Base-by-base conservation (phyloP, 2,113 vertebrate genomes). In the Colius striatus region DNA sequence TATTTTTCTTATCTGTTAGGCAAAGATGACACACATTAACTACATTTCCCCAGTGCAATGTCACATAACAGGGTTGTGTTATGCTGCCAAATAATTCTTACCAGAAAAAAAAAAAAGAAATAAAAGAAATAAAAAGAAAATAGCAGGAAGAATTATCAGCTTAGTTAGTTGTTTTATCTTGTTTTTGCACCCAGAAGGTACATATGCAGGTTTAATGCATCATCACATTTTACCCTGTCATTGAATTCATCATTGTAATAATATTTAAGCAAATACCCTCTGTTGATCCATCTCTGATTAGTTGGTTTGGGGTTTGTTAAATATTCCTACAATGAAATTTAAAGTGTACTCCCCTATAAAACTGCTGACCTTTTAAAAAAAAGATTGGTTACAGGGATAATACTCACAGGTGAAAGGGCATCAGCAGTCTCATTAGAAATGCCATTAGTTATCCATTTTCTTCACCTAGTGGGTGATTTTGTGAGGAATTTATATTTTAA, bases 1-100 rank as follows among this genome's bases (percentile, higher is more conserved):
- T 27, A 71, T 1, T 0, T 47, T 83, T 91, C 38, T 65, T 83
- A 76, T 96, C 77, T 85, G 50, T 23, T 54, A 45, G 17, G 57
- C 61, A 87, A 89, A 89, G 50, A 38, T 78, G 77, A 57, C 47
- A 85, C 43, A 43, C 22, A 57, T 79, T 89, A 85, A n/a, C 45
- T 85, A 54, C n/a, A 62, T 61, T 18, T 91, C 50, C 41, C 66
- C 36, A 54, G 58, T 51, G 36, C 62, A 76, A 19, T 38, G 27
- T 70, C 87, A 79, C 15, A 21, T 50, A 85, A 30, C 5, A n/a
- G 41, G 48, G 23, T 30, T 81, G 36, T 36, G 45, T 43, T 85
- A 62, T 30, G 38, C 20, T 79, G 27, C 15, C 51, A 90, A 92
- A 11, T 22, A 54, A 82, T 68, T 75, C 53, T 67, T 84, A 61